Evolutionary conservation across 2,797 vertebrate species (phyloP).

Genomic region (Poecile montanus): DNA sequence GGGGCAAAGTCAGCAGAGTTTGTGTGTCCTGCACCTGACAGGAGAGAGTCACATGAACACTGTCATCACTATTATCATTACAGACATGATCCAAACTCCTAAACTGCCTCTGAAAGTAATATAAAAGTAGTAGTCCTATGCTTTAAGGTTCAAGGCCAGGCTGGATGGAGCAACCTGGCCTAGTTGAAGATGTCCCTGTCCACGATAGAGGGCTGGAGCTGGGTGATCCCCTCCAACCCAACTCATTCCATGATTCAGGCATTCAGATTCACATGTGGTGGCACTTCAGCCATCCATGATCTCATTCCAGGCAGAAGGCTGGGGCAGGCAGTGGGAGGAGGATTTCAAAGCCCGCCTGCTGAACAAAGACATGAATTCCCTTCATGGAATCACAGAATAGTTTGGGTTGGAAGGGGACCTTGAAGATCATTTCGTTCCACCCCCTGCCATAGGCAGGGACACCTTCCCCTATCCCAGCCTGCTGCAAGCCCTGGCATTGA

Average conservation of each 20-base stretch:
- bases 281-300: rapidly evolving
- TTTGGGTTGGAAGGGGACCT: not conserved
- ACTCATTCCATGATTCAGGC: rapidly evolving
- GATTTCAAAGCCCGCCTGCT: not conserved
- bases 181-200: not conserved
- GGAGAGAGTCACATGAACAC: not conserved
- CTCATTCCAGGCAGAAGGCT: rapidly evolving
- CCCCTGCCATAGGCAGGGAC: not conserved
- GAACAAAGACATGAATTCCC: not conserved
- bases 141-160: not conserved
- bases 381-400: not conserved
- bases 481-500: too few relatives aligned
- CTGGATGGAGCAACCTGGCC: not conserved
- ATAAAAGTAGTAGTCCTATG: rapidly evolving
- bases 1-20: rapidly evolving
- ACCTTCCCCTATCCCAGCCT: rapidly evolving
- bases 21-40: not conserved
- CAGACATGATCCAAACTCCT: rapidly evolving
- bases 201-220: too few relatives aligned
- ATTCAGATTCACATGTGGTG: rapidly evolving
- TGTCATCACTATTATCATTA: rapidly evolving
- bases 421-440: rapidly evolving
- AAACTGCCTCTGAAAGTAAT: not conserved
- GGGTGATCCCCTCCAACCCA: not conserved
- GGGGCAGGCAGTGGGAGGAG: not conserved